Evolutionary conservation across 2,797 vertebrate genomes (phyloP).

Genomic region (Chelon labrosus): DNA sequence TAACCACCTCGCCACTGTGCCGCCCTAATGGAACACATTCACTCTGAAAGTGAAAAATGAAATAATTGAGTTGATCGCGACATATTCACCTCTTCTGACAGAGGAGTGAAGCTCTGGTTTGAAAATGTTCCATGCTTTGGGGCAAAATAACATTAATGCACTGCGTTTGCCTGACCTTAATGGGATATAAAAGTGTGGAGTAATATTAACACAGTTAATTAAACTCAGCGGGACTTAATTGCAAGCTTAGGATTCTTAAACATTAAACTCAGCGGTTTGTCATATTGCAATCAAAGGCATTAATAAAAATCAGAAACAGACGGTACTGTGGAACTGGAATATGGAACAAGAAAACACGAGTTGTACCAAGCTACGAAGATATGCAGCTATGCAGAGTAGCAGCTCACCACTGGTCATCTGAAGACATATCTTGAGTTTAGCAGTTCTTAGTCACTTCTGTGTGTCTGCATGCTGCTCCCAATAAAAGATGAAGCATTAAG

Average conservation of each 20-base stretch:
- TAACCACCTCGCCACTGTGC: too few relatives aligned
- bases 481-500: neutral
- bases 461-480: neutral
- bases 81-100: neutral
- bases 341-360: neutral
- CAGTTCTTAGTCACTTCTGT: neutral
- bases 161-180: neutral
- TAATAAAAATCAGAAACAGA: neutral
- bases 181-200: neutral
- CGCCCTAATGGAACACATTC: neutral
- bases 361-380: neutral
- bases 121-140: neutral
- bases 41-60: neutral
- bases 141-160: neutral
- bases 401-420: neutral
- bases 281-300: constrained; percentile 3
- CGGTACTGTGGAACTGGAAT: neutral
- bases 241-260: neutral
- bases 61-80: neutral
- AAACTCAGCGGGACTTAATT: constrained; percentile 14
- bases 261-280: constrained; percentile 3
- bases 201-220: constrained; percentile 11
- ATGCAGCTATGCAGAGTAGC: neutral
- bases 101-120: neutral
- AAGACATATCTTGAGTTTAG: neutral